Percentiles rank a stretch among this genome's conserved stretches.
These are phyloP conservation scores for Apaloderma vittatum DNA, from an alignment of 2,113 vertebrate genomes.

Conservation along the genomic window DNA sequence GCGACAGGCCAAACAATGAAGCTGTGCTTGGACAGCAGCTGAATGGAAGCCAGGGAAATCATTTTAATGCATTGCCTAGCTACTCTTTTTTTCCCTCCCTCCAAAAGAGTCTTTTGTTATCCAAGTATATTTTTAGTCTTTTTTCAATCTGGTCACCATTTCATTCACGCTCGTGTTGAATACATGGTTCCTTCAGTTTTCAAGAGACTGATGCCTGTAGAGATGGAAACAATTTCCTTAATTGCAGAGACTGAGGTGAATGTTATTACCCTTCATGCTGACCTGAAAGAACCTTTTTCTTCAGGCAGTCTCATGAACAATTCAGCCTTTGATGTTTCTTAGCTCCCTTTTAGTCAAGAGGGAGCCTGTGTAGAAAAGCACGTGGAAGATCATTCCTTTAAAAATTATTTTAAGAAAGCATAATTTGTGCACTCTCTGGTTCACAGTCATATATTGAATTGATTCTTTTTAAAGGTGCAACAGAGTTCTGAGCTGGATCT, in stretches of 20 bases:
- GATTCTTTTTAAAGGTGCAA: neutral
- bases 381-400: neutral
- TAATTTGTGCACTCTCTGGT: neutral
- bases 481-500: neutral
- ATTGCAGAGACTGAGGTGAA: conserved; percentile 35
- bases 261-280: conserved; percentile 30
- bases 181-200: conserved; percentile 27
- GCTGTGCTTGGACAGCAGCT: conserved; percentile 62
- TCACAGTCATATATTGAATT: neutral
- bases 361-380: neutral
- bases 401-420: conserved; percentile 1
- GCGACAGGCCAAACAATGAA: neutral
- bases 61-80: conserved; percentile 50
- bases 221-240: conserved; percentile 55
- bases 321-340: conserved; percentile 45
- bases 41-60: conserved; percentile 50
- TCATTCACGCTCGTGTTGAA: conserved; percentile 54
- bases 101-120: conserved; percentile 34
- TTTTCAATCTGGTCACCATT: conserved; percentile 52
- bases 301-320: neutral
- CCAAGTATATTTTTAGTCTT: conserved; percentile 45
- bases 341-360: neutral
- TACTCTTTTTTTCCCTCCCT: neutral
- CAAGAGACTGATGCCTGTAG: neutral
- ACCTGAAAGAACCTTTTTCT: conserved; percentile 55